phyloP scores from a whole-genome alignment of 2,888 invertebrate species.

The Lasioglossum zephyrum region DNA sequence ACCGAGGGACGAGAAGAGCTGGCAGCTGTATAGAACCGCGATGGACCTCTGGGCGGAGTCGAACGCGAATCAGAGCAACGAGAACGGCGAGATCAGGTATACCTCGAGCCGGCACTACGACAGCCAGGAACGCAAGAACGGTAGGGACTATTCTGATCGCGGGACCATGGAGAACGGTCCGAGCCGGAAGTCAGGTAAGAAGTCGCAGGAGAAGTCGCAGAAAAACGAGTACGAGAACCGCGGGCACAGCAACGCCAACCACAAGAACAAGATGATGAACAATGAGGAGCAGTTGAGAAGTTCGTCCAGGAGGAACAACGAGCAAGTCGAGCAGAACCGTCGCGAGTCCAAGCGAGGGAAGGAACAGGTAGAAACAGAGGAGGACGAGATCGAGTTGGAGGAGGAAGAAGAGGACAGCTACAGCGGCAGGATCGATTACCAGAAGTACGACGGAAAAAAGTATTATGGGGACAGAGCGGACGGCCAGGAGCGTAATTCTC shows the following conservation, averaged over 20 bases:
- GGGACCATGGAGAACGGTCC: constrained; percentile 63
- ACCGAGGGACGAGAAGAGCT: constrained; percentile 82
- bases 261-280: constrained; percentile 64
- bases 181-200: constrained; percentile 52
- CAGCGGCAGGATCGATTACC: constrained; percentile 70
- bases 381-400: constrained; percentile 78
- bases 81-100: constrained; percentile 63
- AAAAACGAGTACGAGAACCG: constrained; percentile 75
- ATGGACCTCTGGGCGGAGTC: constrained; percentile 84
- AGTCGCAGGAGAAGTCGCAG: constrained; percentile 61
- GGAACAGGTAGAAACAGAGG: constrained; percentile 77
- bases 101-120: constrained; percentile 55
- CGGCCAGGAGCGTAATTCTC: constrained; percentile 54
- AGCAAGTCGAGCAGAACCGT: constrained; percentile 50
- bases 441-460: constrained; percentile 75
- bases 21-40: constrained; percentile 83
- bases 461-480: constrained; percentile 75
- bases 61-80: constrained; percentile 70
- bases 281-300: constrained; percentile 61
- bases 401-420: constrained; percentile 76
- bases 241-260: constrained; percentile 58
- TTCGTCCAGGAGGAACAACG: constrained; percentile 48
- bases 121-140: constrained; percentile 63
- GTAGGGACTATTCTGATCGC: constrained; percentile 66
- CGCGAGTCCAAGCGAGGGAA: constrained; percentile 55